Evolutionary conservation across 1,140 invertebrate species (phyloP).

Genomic region (Aphidius gifuensis): DNA sequence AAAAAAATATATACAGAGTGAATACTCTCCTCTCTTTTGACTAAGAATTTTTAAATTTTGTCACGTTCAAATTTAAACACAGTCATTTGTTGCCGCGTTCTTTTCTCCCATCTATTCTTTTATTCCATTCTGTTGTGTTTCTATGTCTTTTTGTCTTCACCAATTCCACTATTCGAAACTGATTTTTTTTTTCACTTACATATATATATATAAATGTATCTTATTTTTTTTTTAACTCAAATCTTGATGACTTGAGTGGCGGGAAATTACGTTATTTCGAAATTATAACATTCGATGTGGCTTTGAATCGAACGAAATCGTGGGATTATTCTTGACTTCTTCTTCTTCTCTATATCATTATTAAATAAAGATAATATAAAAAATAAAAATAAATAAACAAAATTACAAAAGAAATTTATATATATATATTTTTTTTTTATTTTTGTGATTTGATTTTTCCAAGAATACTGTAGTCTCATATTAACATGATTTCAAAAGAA

Average conservation of each 20-base stretch:
- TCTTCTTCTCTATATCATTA: neutral
- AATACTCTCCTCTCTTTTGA: slow-evolving; percentile 10
- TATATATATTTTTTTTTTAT: neutral
- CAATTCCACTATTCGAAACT: slow-evolving; percentile 21
- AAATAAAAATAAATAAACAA: slow-evolving; percentile 3
- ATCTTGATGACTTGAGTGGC: neutral
- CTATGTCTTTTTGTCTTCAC: slow-evolving; percentile 20
- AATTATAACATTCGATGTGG: slow-evolving; percentile 52
- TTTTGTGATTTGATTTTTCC: slow-evolving; percentile 10
- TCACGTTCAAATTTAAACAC: slow-evolving; percentile 57
- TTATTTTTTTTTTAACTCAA: neutral
- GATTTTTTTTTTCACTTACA: neutral
- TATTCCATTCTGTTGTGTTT: slow-evolving; percentile 7
- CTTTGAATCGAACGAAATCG: slow-evolving; percentile 19
- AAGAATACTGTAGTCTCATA: slow-evolving; percentile 3
- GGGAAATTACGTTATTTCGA: slow-evolving; percentile 50
- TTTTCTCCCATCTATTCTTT: slow-evolving; percentile 2
- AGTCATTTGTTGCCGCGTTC: slow-evolving; percentile 47
- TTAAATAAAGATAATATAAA: neutral
- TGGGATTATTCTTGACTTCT: slow-evolving; percentile 13
- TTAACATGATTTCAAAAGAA: slow-evolving; percentile 8
- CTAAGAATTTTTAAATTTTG: slow-evolving; percentile 54
- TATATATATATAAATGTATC: slow-evolving; percentile 14
- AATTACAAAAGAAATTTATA: slow-evolving; percentile 4
- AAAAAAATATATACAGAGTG: neutral